These are phyloP conservation scores for Naja naja DNA, from an alignment of 2,113 vertebrate species.

Conservation along the genomic window DNA sequence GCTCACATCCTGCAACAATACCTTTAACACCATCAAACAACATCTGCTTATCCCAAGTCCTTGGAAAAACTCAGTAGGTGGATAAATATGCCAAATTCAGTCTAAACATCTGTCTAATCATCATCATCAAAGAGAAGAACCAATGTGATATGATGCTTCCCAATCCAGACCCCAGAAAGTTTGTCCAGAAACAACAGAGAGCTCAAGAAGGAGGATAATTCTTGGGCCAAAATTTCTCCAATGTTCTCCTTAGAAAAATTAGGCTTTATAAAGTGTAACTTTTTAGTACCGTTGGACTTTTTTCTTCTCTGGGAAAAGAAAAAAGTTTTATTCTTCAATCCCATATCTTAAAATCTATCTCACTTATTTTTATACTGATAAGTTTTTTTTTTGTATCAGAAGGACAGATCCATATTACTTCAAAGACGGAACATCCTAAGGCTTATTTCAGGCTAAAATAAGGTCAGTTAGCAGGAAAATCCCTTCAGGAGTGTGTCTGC, in stretches of 20 bases:
- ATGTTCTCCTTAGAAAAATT: neutral
- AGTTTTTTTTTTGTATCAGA: slow-evolving; percentile 13
- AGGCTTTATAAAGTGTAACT: neutral
- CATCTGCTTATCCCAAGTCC: neutral
- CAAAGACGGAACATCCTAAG: neutral
- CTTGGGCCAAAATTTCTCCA: neutral
- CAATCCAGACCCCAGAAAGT: neutral
- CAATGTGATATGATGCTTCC: neutral
- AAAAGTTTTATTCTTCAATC: slow-evolving; percentile 29
- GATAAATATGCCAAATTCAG: neutral
- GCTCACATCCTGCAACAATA: neutral
- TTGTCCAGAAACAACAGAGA: neutral
- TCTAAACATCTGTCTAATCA: neutral
- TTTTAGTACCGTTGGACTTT: slow-evolving; percentile 4
- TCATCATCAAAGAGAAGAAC: neutral
- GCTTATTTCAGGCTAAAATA: slow-evolving; percentile 36
- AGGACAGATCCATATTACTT: slow-evolving; percentile 17
- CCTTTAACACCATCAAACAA: neutral
- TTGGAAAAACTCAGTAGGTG: neutral
- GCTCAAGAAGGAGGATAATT: neutral
- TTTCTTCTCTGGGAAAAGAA: neutral
- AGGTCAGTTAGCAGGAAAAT: slow-evolving; percentile 1
- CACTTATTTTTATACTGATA: slow-evolving; percentile 2
- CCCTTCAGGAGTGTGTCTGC: neutral
- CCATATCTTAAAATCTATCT: slow-evolving; percentile 35